Evolutionary conservation across 2,113 vertebrate genomes (phyloP), one percentile per base, ranked within the genome.

Genomic region (Apodemus speciosus): DNA sequence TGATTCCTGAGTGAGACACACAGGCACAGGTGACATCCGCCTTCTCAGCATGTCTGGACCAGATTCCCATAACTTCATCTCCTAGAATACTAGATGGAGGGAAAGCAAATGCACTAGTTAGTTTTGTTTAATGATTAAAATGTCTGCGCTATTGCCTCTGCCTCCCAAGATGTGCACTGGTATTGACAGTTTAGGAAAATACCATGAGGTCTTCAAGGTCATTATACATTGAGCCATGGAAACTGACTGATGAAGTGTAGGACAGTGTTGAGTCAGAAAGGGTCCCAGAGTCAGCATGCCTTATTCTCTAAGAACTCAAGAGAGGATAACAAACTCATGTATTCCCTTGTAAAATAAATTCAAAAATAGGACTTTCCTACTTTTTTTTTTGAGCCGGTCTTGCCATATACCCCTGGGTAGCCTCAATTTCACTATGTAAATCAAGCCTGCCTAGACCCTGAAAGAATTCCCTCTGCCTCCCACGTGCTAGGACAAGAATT

Each of bases 1-100:
- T 99, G 97, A 99, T 98, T 98, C 99, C 99, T 46, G 99, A 99
- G 96, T 99, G 99, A 95, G 99, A 99, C 71, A 99, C 99, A 85
- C 99, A 99, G 97, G 99, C 99, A 97, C 99, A 99, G 95, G 98
- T 99, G 92, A 99, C 99, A 58, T 99, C 99, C 0, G 99, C 99
- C 98, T 99, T 99, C 97, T 99, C 99, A 0, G 99, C 97, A 77
- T 99, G 99, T 85, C 99, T 98, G 95, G 99, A 99, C 99, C 99
- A 99, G 98, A 99, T 99, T 91, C 99, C 99, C 62, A 99, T 88
- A 3, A 99, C 99, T 98, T 99, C 99, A 66, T 99, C 99, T 30
- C 99, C 99, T 27, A 99, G 98, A 97, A 99, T 99, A 96, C 99
- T 99, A 94, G 49, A 97, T 40, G 10, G 69, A 58, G n/a, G 94